Evolutionary conservation across 2,797 vertebrate species (phyloP), one percentile per base, ranked within the genome.

Genomic region (Anolis apletophallus): DNA sequence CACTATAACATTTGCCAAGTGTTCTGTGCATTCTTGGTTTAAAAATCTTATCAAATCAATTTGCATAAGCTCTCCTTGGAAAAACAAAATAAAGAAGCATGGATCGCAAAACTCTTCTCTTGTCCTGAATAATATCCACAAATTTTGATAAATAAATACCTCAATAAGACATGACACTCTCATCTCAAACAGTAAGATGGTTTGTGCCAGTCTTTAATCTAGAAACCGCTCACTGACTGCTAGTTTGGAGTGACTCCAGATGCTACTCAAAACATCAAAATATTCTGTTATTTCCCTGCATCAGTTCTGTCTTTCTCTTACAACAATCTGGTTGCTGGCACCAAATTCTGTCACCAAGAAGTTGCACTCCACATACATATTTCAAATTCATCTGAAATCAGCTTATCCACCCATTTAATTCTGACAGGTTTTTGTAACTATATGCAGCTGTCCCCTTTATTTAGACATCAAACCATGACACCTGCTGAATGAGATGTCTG

Each of bases 331-430:
- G 7, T 55, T 55, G 55, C 74, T 36, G 23, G 14, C 61, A 69
- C 9, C 36, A 32, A 55, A 52, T 36, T 77, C 29, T 36, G 14
- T 23, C 5, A 57, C 6, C 40, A 59, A 50, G 11, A 68, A n/a
- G 61, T 55, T 82, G 13, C 26, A 52, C 16, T 78, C 69, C 55
- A 87, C 55, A 16, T 54, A 68, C 52, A 76, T 77, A 52, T 71
- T 78, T 83, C 29, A 54, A n/a, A 61, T 59, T 71, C 14, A 40
- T 55, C 67, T 76, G 26, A 46, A 61, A 78, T 67, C 68, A 86
- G n/a, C 81, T 87, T 90, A 59, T 85, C 23, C 75, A 88, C 64
- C 75, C 9, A 83, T 91, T 90, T 90, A 52, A 79, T 81, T 68
- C 50, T 85, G 82, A n/a, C 68, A 69, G 50, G 46, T 7, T 82